These are phyloP conservation scores for Eumaeus atala DNA, from an alignment of 1,140 invertebrate species.

Conservation along the genomic window DNA sequence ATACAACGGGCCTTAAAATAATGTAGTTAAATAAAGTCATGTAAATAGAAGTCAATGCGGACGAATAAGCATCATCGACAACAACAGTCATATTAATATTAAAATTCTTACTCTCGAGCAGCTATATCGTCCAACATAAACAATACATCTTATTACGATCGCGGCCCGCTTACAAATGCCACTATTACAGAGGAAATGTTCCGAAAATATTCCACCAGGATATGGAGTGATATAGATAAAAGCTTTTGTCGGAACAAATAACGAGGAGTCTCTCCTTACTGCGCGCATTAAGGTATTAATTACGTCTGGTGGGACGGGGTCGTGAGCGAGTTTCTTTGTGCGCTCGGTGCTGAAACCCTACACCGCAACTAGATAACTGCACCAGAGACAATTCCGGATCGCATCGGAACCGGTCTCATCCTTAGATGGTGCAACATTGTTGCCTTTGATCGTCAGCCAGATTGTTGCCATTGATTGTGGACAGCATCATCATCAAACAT, in stretches of 20 bases:
- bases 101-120: too few relatives aligned
- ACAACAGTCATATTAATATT: too few relatives aligned
- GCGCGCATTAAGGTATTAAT: slow-evolving; percentile 38
- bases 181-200: neutral
- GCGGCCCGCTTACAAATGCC: too few relatives aligned
- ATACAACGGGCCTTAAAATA: too few relatives aligned
- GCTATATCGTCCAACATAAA: too few relatives aligned
- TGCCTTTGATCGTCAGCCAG: neutral
- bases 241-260: slow-evolving; percentile 6
- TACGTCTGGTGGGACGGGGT: slow-evolving; percentile 43
- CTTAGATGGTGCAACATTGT: neutral
- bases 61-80: too few relatives aligned
- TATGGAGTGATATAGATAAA: neutral
- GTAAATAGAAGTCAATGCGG: too few relatives aligned
- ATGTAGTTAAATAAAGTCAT: too few relatives aligned
- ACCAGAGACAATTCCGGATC: slow-evolving; percentile 45
- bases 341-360: slow-evolving; percentile 47
- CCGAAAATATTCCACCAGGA: neutral
- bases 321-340: slow-evolving; percentile 48
- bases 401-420: slow-evolving; percentile 29
- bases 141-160: too few relatives aligned
- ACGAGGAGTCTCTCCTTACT: slow-evolving; percentile 22
- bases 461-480: too few relatives aligned
- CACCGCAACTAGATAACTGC: slow-evolving; percentile 49
- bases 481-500: too few relatives aligned